Percentiles rank a stretch among this genome's conserved stretches.
Evolutionary conservation across 92 coral and sea anemone genomes (phyloP).

Genomic region (Bergia puertoricense): DNA sequence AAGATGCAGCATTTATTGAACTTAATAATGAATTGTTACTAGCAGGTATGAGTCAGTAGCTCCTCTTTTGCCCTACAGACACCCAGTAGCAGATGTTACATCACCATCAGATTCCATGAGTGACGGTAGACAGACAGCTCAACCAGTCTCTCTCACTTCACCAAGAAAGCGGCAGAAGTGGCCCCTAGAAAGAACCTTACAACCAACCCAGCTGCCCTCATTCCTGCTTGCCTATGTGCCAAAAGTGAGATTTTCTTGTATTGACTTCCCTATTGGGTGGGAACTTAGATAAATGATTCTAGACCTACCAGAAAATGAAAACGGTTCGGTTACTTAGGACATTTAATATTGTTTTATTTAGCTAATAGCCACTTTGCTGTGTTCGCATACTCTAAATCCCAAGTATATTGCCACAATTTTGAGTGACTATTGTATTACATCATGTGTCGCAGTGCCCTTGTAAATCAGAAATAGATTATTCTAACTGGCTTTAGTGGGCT

Average conservation of each 20-base stretch:
- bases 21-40: background rate
- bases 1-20: background rate
- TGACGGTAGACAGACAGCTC: conserved; percentile 4
- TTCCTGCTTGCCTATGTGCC: conserved; percentile 86
- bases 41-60: background rate
- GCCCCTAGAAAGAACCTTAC: conserved; percentile 60
- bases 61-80: conserved; percentile 1
- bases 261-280: too few species aligned
- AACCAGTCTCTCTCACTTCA: background rate
- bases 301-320: too few species aligned
- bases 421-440: too few species aligned
- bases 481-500: too few species aligned
- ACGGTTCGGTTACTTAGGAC: too few species aligned
- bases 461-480: too few species aligned
- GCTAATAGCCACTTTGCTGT: too few species aligned
- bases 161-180: conserved; percentile 17
- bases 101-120: conserved; percentile 35
- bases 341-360: too few species aligned
- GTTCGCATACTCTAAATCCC: too few species aligned
- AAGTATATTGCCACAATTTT: too few species aligned
- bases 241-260: conserved; percentile 55
- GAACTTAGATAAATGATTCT: too few species aligned
- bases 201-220: conserved; percentile 78
- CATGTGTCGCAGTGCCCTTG: too few species aligned
- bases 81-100: background rate